Percentiles rank a stretch among this genome's conserved stretches.
Conservation (phyloP, 2,113 vertebrate species). For the Epinephelus moara region DNA sequence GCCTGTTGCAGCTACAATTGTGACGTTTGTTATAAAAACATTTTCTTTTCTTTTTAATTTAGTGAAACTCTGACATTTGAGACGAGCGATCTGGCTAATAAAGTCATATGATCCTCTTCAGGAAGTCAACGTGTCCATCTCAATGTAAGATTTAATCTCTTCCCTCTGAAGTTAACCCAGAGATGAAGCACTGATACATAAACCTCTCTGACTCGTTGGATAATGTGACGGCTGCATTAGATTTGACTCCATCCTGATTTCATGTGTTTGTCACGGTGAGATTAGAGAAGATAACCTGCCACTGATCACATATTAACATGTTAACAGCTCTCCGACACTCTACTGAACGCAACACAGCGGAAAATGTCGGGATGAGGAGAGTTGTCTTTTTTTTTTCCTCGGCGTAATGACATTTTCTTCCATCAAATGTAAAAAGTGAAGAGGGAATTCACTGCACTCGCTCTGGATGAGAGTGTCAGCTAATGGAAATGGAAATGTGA, state of each 20-base stretch:
- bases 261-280: neutral
- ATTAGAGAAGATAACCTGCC: neutral
- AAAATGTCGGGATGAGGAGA: conserved; percentile 16
- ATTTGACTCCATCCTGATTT: neutral
- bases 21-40: too few species aligned
- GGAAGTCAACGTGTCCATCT: too few species aligned
- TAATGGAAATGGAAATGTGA: conserved; percentile 66
- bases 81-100: too few species aligned
- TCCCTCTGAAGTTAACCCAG: too few species aligned
- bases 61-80: too few species aligned
- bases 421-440: conserved; percentile 54
- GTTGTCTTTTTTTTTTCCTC: neutral
- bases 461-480: conserved; percentile 42
- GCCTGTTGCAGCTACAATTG: too few species aligned
- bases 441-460: conserved; percentile 33
- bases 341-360: neutral
- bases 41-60: too few species aligned
- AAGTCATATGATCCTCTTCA: too few species aligned
- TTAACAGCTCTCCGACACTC: conserved; percentile 37
- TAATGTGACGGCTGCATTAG: neutral
- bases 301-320: conserved; percentile 21
- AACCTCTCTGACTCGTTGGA: neutral
- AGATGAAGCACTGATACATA: neutral
- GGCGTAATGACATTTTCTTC: conserved; percentile 23
- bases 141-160: too few species aligned